Evolutionary conservation across 1,140 invertebrate genomes (phyloP).

Genomic region (Drosophila truncata): DNA sequence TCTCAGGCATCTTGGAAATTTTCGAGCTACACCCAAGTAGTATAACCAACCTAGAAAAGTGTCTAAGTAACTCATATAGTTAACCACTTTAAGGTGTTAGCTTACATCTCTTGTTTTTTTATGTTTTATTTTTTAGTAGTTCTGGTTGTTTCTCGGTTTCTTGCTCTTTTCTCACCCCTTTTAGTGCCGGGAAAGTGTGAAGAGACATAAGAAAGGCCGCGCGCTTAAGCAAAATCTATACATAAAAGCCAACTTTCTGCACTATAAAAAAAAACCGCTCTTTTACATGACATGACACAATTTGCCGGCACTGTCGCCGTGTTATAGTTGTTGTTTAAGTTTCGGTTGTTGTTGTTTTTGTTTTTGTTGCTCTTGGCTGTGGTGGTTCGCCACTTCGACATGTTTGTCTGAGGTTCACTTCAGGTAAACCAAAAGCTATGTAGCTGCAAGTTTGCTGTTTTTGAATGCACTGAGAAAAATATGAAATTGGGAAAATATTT

Average conservation of each 20-base stretch:
- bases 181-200: constrained; percentile 66
- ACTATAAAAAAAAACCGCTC: constrained; percentile 58
- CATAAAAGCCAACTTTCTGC: constrained; percentile 67
- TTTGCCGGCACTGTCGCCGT: constrained; percentile 67
- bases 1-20: constrained; percentile 36
- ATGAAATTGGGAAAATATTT: neutral
- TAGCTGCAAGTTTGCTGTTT: constrained; percentile 12
- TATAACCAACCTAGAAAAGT: constrained; percentile 45
- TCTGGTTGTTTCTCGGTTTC: constrained; percentile 24
- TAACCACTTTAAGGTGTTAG: constrained; percentile 73
- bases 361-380: constrained; percentile 26
- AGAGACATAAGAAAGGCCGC: constrained; percentile 74
- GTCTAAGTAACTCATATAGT: constrained; percentile 66
- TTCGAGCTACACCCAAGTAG: constrained; percentile 36
- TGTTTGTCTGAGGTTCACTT: constrained; percentile 70
- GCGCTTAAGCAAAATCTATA: constrained; percentile 63
- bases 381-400: constrained; percentile 67
- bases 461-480: constrained; percentile 7
- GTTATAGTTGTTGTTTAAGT: constrained; percentile 34
- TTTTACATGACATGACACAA: constrained; percentile 81
- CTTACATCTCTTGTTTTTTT: constrained; percentile 61
- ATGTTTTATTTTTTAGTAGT: constrained; percentile 35
- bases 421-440: constrained; percentile 36
- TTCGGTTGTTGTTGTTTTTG: constrained; percentile 13
- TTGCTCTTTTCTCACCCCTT: constrained; percentile 1